Base-by-base conservation (phyloP, 2,888 invertebrate species). In the Drosophila macrothrix region DNA sequence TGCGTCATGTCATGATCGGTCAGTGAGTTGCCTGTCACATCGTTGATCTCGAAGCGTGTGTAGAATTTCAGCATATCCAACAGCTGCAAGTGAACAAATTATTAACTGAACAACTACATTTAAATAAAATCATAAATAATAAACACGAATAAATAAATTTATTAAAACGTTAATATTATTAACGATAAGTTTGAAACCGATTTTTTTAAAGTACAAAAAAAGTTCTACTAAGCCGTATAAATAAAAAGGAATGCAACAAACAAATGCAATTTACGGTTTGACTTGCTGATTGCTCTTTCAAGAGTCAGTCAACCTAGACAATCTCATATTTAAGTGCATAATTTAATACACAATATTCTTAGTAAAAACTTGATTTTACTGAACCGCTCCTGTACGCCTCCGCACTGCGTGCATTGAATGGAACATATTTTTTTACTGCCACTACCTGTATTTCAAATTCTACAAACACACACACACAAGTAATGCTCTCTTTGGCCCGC, bases 51-150 rank as follows among this genome's bases (percentile, higher is more conserved):
- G 93, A 99, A 99, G 71, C 97, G 95, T 0, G 98, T 96, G 93
- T 99, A 99, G 92, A 99, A 99, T 92, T 98, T 98, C 62, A 99
- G 94, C 96, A 98, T 98, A 81, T 98, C 97, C 86, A 99, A 94
- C 7, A 99, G 94, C 97, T 99, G 95, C 16, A 95, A 95, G 19
- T 49, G 7, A 56, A 52, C 14, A 52, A 31, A 33, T 7, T 7
- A n/a, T 22, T 5, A 39, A 25, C 28, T 25, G 4, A 25, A 31
- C 12, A 54, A 28, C 4, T n/a, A 4, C 55, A 12, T 39, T 6
- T 12, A 4, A 7, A 49, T 35, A 5, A 19, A 1, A 37, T 19
- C 19, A 25, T 12, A 25, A 22, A 25, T n/a, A 43, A 12, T 43
- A n/a, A 43, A 5, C 12, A 35, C 4, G 4, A 33, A 33, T 35